Evolutionary conservation across 1,140 invertebrate species (phyloP).

Genomic region (Parasteatoda tepidariorum): DNA sequence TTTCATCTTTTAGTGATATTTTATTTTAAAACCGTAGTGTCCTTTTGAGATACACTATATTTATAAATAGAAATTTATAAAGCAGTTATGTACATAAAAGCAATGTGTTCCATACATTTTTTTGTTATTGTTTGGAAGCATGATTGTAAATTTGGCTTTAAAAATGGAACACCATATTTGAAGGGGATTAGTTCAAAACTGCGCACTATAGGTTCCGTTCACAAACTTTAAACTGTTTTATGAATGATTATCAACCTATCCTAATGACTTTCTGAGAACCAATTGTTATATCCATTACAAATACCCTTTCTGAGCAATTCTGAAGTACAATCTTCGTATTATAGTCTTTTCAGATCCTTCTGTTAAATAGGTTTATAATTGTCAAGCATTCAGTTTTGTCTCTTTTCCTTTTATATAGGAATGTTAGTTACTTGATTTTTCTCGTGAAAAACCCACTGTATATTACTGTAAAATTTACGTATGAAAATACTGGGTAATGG

Average conservation of each 20-base stretch:
- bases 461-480: no score
- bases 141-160: no score
- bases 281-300: neutral
- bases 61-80: no score
- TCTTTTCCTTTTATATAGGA: neutral
- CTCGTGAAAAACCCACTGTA: slow-evolving; percentile 45
- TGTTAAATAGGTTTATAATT: slow-evolving; percentile 13
- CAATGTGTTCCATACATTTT: no score
- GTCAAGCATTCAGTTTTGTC: neutral
- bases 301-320: slow-evolving; percentile 9
- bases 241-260: slow-evolving; percentile 17
- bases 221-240: slow-evolving; percentile 8
- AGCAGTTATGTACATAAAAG: no score
- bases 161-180: no score
- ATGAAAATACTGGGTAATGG: no score
- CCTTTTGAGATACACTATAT: no score
- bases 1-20: no score
- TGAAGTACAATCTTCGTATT: neutral
- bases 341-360: neutral
- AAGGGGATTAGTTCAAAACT: no score
- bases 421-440: slow-evolving; percentile 17
- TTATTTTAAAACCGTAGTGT: no score
- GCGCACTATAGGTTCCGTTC: slow-evolving; percentile 32
- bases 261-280: neutral
- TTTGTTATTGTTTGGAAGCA: no score